Percentiles rank a stretch among this genome's conserved stretches.
phyloP scores from a whole-genome alignment of 1,140 invertebrate species.

The Drosophila auraria region DNA sequence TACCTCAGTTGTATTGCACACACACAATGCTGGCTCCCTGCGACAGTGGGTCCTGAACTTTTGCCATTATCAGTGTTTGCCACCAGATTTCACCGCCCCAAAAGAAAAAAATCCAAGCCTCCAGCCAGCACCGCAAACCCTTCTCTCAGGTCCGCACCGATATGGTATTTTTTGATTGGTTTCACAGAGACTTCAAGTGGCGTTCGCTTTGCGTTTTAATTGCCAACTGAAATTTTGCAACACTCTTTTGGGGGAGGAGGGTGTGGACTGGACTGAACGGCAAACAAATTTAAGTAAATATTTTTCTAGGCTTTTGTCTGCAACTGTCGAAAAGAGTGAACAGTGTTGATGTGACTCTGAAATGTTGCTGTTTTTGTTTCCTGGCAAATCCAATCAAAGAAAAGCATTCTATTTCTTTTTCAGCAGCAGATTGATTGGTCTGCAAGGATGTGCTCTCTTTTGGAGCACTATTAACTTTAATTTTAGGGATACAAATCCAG shows the following conservation, averaged over 20 bases:
- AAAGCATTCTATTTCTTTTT: conserved; percentile 16
- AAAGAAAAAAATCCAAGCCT: conserved; percentile 1
- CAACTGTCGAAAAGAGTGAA: conserved; percentile 26
- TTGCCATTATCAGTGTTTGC: conserved; percentile 65
- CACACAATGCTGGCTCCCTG: conserved; percentile 5
- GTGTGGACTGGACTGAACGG: not conserved
- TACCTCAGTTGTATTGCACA: conserved; percentile 24
- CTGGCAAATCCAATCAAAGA: conserved; percentile 48
- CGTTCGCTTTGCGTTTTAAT: conserved; percentile 68
- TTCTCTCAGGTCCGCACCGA: conserved; percentile 38
- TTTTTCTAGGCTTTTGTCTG: conserved; percentile 68
- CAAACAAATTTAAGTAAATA: conserved; percentile 63
- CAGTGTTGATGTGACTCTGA: conserved; percentile 53
- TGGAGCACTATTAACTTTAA: not conserved
- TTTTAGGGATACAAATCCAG: not conserved
- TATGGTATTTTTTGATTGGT: conserved; percentile 81
- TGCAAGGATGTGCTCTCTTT: conserved; percentile 5
- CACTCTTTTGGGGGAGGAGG: conserved; percentile 13
- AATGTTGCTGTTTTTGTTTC: conserved; percentile 31
- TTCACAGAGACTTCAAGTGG: conserved; percentile 62
- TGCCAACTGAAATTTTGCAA: conserved; percentile 60
- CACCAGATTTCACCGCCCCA: conserved; percentile 4
- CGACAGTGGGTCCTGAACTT: conserved; percentile 38
- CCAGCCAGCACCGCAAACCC: conserved; percentile 9
- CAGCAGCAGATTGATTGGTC: conserved; percentile 21